Base-by-base conservation (phyloP, 1,140 invertebrate genomes). In the Achroia grisella region DNA sequence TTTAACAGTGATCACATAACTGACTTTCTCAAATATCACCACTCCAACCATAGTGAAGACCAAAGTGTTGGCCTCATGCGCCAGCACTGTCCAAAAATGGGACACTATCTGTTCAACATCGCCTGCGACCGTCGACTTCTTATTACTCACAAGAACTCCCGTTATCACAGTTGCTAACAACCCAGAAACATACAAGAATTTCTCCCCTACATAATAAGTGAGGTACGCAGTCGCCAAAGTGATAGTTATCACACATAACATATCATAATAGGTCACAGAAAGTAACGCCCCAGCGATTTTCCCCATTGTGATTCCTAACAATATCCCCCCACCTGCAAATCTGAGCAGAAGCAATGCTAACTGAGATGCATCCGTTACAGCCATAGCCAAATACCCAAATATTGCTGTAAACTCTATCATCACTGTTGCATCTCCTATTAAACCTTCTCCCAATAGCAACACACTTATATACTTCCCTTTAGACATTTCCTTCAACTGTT, bases 161-260 rank as follows among this genome's bases (percentile, higher is more conserved):
- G 64, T 63, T 34, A 84, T 71, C 0, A 79, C 62, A 0, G 77
- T 81, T 0, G 54, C 74, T 12, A 84, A 33, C 14, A 84, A 56
- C 8, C 80, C 80, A 1, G 80, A 84, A 0, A 84, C 72, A 15
- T 84, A 84, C 8, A 84, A 57, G 37, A 68, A 78, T 44, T 80
- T 81, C 44, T 84, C 80, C 0, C 80, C 80, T 2, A 84, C 61
- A n/a, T 81, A 84, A 46, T 70, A 84, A 4, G 77, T 78, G 6
- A 84, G 33, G 44, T 73, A 84, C 0, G 77, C 70, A 0, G 75
- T 66, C 1, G 75, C 58, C 10, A 78, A 39, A 0, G 80, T 81
- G 0, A 84, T 52, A 1, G 64, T 68, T 4, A 78, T 68, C 0
- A 62, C 69, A 29, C 80, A 78, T 6, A 80, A 39, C 1, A 73